Evolutionary conservation across 2,797 vertebrate species (phyloP), one percentile per base, ranked within the genome.

Genomic region (Avahi laniger): DNA sequence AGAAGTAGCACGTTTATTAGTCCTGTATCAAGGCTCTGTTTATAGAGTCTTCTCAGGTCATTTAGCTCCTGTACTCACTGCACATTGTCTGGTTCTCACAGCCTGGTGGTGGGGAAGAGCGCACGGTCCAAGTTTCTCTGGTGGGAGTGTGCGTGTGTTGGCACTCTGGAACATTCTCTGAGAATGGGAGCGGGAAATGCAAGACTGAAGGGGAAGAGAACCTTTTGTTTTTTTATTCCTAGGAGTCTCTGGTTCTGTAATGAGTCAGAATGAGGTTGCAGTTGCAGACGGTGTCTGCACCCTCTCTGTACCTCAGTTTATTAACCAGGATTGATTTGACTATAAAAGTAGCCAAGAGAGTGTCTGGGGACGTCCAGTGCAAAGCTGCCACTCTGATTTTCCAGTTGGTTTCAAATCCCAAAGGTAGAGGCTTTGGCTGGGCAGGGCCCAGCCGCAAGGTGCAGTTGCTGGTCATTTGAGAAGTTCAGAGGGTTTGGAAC

Each of bases 91-190:
- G 24, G 22, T 17, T 43, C 79, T 30, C 48, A 46, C 18, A 52
- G 33, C 1, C 7, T 46, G 15, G 35, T 11, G 28, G 43, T 38
- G 5, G 22, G 15, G n/a, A 13, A 20, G 0, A 59, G 14, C 24
- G 33, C 18, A 67, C 0, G 1, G 24, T 43, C 30, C 9, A 15
- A 43, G 15, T 48, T 7, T 20, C 28, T 28, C 30, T 26, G 0
- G 0, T 20, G 46, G 11, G 18, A 14, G 4, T 9, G 13, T 22
- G 43, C 5, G 1, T 12, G 1, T 26, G 12, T 1, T 5, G 0
- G 28, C 15, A n/a, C n/a, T 50, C 43, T 20, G 15, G 12, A 28
- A 26, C 13, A 38, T 26, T 14, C 15, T 5, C 52, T 43, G 41
- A 38, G 14, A 61, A 24, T 1, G 26, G 13, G 2, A 17, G 3